phyloP scores from a whole-genome alignment of 2,113 vertebrate species.

The Thunnus maccoyii region DNA sequence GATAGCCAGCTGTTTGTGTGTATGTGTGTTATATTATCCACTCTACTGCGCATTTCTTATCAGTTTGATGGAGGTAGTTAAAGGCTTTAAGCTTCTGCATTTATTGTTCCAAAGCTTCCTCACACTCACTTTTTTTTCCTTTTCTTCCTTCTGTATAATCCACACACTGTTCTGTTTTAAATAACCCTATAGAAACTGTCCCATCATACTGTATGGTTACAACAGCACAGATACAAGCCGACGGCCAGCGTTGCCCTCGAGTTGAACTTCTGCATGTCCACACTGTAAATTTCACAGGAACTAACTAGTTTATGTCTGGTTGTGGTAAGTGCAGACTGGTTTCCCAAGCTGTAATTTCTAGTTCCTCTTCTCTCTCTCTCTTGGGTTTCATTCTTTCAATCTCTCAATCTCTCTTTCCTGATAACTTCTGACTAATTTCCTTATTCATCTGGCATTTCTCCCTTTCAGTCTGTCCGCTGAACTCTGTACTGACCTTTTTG shows the following conservation, averaged over 20 bases:
- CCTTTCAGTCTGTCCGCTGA: slow-evolving; percentile 32
- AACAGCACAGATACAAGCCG: not conserved
- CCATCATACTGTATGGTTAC: not conserved
- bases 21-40: slow-evolving; percentile 35
- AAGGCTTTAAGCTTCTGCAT: not conserved
- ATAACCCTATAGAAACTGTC: not conserved
- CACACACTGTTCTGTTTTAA: not conserved
- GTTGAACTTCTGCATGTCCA: slow-evolving; percentile 37
- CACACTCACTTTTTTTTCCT: not conserved
- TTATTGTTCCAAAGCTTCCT: not conserved
- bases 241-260: not conserved
- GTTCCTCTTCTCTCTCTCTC: not conserved
- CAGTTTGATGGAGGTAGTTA: slow-evolving; percentile 23
- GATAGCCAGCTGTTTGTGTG: slow-evolving; percentile 4
- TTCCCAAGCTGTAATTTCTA: slow-evolving; percentile 13
- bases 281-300: slow-evolving; percentile 16
- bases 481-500: slow-evolving; percentile 16
- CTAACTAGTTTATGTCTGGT: not conserved
- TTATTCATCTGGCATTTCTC: slow-evolving; percentile 23
- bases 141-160: not conserved
- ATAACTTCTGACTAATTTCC: slow-evolving; percentile 42
- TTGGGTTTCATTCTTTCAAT: slow-evolving; percentile 14
- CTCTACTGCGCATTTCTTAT: slow-evolving; percentile 45
- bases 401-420: slow-evolving; percentile 18
- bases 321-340: not conserved